Evolutionary conservation across 2,113 vertebrate genomes (phyloP).

Genomic region (Tilapia sparmanii): DNA sequence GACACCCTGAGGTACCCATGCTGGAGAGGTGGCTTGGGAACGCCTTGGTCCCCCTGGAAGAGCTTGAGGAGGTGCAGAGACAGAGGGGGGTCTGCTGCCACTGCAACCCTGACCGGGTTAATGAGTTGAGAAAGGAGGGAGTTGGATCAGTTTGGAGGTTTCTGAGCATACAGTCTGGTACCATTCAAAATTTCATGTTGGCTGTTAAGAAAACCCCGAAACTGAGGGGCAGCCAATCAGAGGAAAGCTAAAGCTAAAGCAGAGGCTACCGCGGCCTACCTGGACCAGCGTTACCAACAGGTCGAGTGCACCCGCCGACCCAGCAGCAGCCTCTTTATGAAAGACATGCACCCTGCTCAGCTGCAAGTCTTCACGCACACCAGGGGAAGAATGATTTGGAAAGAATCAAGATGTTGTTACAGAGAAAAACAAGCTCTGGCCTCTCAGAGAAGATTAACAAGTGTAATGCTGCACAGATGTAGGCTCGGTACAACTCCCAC

Average conservation of each 20-base stretch:
- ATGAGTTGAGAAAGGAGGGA: neutral
- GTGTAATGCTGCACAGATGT: constrained; percentile 42
- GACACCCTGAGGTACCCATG: neutral
- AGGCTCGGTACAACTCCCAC: neutral
- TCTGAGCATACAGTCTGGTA: neutral
- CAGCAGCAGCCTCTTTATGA: neutral
- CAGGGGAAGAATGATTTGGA: neutral
- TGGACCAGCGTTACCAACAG: neutral
- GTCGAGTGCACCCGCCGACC: neutral
- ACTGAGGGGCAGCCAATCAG: neutral
- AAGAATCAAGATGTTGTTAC: constrained; percentile 32
- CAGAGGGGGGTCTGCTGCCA: neutral
- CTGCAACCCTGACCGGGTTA: no score
- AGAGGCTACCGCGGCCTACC: neutral
- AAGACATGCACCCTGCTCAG: neutral
- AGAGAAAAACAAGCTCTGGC: constrained; percentile 14
- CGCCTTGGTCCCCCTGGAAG: neutral
- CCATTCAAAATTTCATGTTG: neutral
- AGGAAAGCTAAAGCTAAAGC: neutral
- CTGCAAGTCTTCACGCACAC: neutral
- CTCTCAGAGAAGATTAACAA: constrained; percentile 18
- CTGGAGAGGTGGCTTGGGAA: neutral
- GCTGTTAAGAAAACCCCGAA: neutral
- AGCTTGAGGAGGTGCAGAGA: neutral
- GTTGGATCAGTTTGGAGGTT: neutral